Conservation (phyloP, 1,140 invertebrate genomes). For the Neodiprion pinetum region DNA sequence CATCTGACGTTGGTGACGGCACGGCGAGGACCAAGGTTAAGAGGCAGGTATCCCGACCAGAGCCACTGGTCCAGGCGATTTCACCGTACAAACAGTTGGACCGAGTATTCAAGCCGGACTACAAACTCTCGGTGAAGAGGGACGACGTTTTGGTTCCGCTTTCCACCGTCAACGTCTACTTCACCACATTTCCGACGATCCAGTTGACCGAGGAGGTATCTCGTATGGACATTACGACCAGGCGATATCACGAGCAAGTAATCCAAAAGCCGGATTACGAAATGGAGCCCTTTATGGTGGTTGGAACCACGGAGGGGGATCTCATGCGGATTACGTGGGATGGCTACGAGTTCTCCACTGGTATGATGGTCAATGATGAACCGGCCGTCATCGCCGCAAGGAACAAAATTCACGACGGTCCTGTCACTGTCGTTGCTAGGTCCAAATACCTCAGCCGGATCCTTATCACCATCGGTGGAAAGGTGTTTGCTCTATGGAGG, state of each 20-base stretch:
- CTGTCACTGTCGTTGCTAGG: constrained; percentile 63
- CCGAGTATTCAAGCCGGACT: constrained; percentile 67
- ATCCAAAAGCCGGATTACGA: constrained; percentile 37
- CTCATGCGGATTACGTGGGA: constrained; percentile 65
- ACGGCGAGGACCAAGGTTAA: constrained; percentile 58
- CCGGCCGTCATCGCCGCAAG: constrained; percentile 56
- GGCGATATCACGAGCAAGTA: constrained; percentile 38
- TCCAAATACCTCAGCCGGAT: constrained; percentile 64
- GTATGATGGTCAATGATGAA: constrained; percentile 64
- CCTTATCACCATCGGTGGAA: constrained; percentile 67
- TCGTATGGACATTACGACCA: constrained; percentile 26
- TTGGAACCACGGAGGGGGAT: constrained; percentile 51
- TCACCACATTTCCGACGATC: constrained; percentile 30
- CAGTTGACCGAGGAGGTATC: not conserved
- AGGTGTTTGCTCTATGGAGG: constrained; percentile 67
- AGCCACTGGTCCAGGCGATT: constrained; percentile 62
- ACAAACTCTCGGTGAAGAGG: constrained; percentile 49
- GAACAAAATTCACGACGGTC: constrained; percentile 71
- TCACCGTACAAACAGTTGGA: constrained; percentile 67
- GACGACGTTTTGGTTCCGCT: constrained; percentile 33
- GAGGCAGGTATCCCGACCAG: constrained; percentile 61
- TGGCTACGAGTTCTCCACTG: constrained; percentile 68
- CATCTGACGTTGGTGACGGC: not conserved
- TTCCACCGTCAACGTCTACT: constrained; percentile 40
- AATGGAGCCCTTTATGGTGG: constrained; percentile 35